These are phyloP conservation scores for Microctenopoma steveboyesi DNA, from an alignment of 2,797 vertebrate species.

Conservation along the genomic window DNA sequence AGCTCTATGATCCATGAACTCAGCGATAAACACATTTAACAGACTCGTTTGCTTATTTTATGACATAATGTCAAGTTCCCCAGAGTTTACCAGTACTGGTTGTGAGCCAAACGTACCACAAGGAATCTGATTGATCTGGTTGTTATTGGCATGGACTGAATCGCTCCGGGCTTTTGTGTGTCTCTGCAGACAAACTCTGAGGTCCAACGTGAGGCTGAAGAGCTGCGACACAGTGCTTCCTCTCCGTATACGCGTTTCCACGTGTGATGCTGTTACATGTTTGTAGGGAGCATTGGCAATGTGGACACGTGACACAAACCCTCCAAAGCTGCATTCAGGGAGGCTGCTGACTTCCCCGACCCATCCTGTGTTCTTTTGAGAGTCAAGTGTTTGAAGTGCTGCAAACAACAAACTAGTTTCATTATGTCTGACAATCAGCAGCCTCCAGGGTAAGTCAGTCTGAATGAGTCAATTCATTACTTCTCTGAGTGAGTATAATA, in stretches of 20 bases:
- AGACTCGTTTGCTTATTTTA: not conserved
- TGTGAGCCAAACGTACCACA: conserved; percentile 14
- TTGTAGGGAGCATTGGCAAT: not conserved
- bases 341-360: not conserved
- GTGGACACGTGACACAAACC: not conserved
- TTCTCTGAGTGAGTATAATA: conserved; percentile 41
- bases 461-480: conserved; percentile 57
- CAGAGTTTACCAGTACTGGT: not conserved
- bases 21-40: no score
- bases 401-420: conserved; percentile 15
- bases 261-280: not conserved
- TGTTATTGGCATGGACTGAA: conserved; percentile 3
- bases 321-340: not conserved
- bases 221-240: not conserved
- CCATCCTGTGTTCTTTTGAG: not conserved
- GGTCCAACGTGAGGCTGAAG: not conserved
- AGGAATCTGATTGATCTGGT: not conserved
- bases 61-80: not conserved
- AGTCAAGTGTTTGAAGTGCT: not conserved
- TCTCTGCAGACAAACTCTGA: conserved; percentile 1
- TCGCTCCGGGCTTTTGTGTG: not conserved
- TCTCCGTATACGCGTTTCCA: not conserved
- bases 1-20: not conserved
- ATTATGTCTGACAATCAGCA: conserved; percentile 4
- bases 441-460: conserved; percentile 40